These are phyloP conservation scores for Tineola bisselliella DNA, from an alignment of 2,888 invertebrate species.

Conservation along the genomic window DNA sequence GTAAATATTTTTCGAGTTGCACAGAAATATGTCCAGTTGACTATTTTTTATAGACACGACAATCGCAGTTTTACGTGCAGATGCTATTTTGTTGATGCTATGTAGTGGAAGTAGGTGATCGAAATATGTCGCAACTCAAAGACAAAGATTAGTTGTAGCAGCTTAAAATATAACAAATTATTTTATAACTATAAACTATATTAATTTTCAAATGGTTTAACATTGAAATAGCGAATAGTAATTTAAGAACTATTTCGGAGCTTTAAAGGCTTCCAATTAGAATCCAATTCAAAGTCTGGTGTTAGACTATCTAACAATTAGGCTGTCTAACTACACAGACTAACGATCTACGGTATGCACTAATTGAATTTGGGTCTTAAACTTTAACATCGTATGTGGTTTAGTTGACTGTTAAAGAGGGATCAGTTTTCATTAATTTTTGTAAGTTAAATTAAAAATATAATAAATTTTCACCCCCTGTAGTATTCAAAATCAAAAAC, in stretches of 20 bases:
- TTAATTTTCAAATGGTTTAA: too few relatives aligned
- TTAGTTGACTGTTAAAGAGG: not conserved
- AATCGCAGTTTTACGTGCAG: not conserved
- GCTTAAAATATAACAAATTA: too few relatives aligned
- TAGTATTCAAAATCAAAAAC: too few relatives aligned
- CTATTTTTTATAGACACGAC: conserved; percentile 7
- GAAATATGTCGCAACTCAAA: too few relatives aligned
- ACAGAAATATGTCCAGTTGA: not conserved
- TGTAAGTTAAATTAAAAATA: too few relatives aligned
- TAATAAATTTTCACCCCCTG: too few relatives aligned
- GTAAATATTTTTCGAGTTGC: conserved; percentile 11
- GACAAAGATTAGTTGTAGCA: too few relatives aligned
- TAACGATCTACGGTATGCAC: conserved; percentile 1
- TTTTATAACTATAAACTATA: too few relatives aligned
- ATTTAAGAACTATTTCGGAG: not conserved
- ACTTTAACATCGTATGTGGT: not conserved
- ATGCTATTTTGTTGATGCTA: not conserved
- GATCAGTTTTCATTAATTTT: not conserved
- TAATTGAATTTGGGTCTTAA: not conserved
- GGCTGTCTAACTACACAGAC: not conserved
- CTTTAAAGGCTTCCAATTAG: not conserved
- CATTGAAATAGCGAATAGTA: too few relatives aligned
- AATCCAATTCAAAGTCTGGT: not conserved
- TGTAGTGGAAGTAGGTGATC: too few relatives aligned
- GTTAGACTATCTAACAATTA: not conserved